phyloP scores from a whole-genome alignment of 2,797 vertebrate genomes.

The Gymnoscopelus braueri region DNA sequence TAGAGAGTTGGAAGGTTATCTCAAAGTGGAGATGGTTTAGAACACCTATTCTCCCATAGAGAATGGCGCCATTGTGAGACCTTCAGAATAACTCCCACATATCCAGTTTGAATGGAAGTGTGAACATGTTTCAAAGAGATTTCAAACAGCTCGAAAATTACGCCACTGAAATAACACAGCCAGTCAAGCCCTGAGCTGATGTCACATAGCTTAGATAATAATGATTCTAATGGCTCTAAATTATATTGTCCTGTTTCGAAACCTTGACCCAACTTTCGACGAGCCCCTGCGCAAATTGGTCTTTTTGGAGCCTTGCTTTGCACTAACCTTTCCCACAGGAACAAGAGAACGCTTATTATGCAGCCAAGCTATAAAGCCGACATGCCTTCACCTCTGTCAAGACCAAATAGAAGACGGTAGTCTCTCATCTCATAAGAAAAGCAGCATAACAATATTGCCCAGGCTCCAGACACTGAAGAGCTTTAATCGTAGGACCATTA shows the following conservation, averaged over 20 bases:
- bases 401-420: slow-evolving; percentile 44
- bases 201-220: slow-evolving; percentile 57
- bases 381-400: slow-evolving; percentile 61
- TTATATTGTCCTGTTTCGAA: slow-evolving; percentile 68
- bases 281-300: slow-evolving; percentile 61
- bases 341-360: slow-evolving; percentile 62
- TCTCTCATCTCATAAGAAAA: slow-evolving; percentile 60
- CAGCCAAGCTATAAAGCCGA: slow-evolving; percentile 55
- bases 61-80: slow-evolving; percentile 50
- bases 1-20: slow-evolving; percentile 32
- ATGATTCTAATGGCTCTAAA: slow-evolving; percentile 67
- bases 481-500: slow-evolving; percentile 73
- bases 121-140: slow-evolving; percentile 45
- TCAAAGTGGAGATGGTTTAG: slow-evolving; percentile 23
- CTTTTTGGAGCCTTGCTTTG: slow-evolving; percentile 64
- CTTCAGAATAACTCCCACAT: slow-evolving; percentile 49
- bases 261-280: slow-evolving; percentile 73
- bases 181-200: slow-evolving; percentile 49
- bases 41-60: slow-evolving; percentile 42
- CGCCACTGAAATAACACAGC: slow-evolving; percentile 46
- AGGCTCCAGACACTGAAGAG: slow-evolving; percentile 49
- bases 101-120: slow-evolving; percentile 49
- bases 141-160: slow-evolving; percentile 34
- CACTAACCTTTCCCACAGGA: slow-evolving; percentile 68
- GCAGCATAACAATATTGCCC: slow-evolving; percentile 36